These are phyloP conservation scores for Capromys pilorides DNA, from an alignment of 2,797 vertebrate genomes.

Conservation along the genomic window DNA sequence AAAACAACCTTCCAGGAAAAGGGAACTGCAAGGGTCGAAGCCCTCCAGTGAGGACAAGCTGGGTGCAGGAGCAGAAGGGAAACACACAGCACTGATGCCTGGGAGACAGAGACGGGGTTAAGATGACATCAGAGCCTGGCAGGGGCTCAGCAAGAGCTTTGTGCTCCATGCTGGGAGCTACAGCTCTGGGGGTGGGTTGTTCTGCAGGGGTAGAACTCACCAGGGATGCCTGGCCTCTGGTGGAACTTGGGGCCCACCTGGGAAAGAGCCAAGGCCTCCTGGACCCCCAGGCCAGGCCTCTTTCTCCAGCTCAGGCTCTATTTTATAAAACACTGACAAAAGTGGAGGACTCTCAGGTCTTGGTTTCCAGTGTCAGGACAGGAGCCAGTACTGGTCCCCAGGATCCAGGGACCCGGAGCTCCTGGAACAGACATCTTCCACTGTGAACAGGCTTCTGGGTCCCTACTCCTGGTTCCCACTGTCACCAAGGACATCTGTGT, in stretches of 20 bases:
- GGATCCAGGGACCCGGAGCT: not conserved
- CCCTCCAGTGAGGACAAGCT: not conserved
- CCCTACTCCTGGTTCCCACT: accelerated
- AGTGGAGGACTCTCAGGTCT: not conserved
- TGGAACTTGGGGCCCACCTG: not conserved
- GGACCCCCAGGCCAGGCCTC: no score
- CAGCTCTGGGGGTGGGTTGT: not conserved
- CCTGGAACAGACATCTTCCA: accelerated
- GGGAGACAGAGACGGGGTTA: not conserved
- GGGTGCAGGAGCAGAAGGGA: not conserved
- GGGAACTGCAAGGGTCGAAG: not conserved
- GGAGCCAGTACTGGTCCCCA: accelerated
- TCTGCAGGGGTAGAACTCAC: not conserved
- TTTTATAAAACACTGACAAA: accelerated
- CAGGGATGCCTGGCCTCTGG: accelerated
- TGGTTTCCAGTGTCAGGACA: accelerated
- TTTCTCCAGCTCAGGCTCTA: not conserved
- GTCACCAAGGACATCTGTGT: not conserved
- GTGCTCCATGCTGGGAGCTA: not conserved
- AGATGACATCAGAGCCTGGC: not conserved
- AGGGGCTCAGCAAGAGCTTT: not conserved
- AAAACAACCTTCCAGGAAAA: not conserved
- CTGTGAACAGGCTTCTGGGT: not conserved
- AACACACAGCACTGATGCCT: accelerated
- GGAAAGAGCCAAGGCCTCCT: not conserved